A percentile compares a stretch with the other conserved stretches of the same genome.
These are phyloP conservation scores for Speoplatyrhinus poulsoni DNA, from an alignment of 2,113 vertebrate species.

Conservation along the genomic window DNA sequence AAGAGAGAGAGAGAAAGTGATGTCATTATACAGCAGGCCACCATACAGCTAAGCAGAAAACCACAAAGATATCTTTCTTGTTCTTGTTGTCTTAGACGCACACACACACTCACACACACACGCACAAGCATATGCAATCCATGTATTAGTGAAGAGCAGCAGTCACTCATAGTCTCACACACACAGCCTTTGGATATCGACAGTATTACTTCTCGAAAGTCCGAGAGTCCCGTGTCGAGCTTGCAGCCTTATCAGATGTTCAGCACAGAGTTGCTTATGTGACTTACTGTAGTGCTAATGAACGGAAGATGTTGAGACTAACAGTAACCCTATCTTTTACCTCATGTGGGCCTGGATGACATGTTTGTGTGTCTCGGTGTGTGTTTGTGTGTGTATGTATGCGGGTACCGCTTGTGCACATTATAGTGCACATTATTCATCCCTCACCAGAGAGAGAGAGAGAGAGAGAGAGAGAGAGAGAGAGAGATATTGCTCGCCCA, in stretches of 20 bases:
- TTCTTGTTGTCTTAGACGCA: slow-evolving; percentile 18
- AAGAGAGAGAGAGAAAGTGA: slow-evolving; percentile 22
- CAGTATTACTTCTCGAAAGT: too few relatives aligned
- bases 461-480: not conserved
- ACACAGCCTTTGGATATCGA: slow-evolving; percentile 77
- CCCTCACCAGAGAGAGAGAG: slow-evolving; percentile 35
- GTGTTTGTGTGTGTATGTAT: slow-evolving; percentile 23
- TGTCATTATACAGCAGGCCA: slow-evolving; percentile 70
- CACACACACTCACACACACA: slow-evolving; percentile 7
- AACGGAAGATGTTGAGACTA: too few relatives aligned
- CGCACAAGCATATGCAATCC: slow-evolving; percentile 3
- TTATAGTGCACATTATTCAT: slow-evolving; percentile 51
- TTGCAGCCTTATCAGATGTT: too few relatives aligned
- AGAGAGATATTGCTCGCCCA: slow-evolving; percentile 17
- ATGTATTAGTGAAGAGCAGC: slow-evolving; percentile 37
- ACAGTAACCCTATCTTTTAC: slow-evolving; percentile 35
- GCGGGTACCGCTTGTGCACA: slow-evolving; percentile 17
- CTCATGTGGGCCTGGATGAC: slow-evolving; percentile 45
- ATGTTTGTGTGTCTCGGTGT: not conserved
- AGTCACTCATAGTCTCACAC: slow-evolving; percentile 48
- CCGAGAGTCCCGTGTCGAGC: too few relatives aligned
- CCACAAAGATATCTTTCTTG: slow-evolving; percentile 16
- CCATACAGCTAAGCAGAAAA: slow-evolving; percentile 63
- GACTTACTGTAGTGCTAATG: too few relatives aligned
- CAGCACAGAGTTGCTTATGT: too few relatives aligned